Conservation (phyloP, 37 sponge, comb jelly and placozoan genomes). For the Beroe ovata region DNA sequence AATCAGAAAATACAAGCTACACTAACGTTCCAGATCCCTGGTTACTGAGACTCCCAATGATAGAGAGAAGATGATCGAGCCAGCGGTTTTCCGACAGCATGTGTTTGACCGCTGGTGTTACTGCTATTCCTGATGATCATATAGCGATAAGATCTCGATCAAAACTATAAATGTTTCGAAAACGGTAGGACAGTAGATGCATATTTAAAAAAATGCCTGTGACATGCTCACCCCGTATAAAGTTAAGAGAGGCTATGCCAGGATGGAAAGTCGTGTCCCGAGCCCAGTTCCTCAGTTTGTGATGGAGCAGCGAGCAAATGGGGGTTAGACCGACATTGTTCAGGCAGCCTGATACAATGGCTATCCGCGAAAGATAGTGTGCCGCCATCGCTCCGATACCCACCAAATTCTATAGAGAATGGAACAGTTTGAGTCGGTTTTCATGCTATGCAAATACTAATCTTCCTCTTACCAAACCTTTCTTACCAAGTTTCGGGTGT, state of each 20-base stretch:
- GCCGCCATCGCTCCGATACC: not conserved
- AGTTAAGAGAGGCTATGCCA: slow-evolving; percentile 13
- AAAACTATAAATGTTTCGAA: too few relatives aligned
- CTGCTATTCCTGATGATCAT: slow-evolving; percentile 30
- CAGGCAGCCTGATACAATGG: slow-evolving; percentile 28
- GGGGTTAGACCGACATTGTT: slow-evolving; percentile 14
- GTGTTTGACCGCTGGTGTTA: not conserved
- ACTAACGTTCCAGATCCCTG: slow-evolving; percentile 33
- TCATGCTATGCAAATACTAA: too few relatives aligned
- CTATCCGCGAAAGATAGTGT: slow-evolving; percentile 7
- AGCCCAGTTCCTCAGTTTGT: slow-evolving; percentile 30
- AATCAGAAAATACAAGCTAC: not conserved
- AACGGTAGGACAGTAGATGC: too few relatives aligned
- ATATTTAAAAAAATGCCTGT: too few relatives aligned
- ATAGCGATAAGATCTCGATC: too few relatives aligned
- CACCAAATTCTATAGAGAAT: slow-evolving; percentile 11
- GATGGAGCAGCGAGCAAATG: slow-evolving; percentile 19
- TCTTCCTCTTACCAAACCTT: too few relatives aligned
- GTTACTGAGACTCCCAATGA: slow-evolving; percentile 18
- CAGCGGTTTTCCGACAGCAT: slow-evolving; percentile 1
- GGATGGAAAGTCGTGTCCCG: slow-evolving; percentile 11
- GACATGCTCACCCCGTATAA: not conserved
- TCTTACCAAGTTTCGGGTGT: slow-evolving; percentile 2
- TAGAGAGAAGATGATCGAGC: slow-evolving; percentile 36
- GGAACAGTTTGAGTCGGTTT: too few relatives aligned